Base-by-base conservation (phyloP, 2,113 vertebrate species). In the Pontoporia blainvillei region DNA sequence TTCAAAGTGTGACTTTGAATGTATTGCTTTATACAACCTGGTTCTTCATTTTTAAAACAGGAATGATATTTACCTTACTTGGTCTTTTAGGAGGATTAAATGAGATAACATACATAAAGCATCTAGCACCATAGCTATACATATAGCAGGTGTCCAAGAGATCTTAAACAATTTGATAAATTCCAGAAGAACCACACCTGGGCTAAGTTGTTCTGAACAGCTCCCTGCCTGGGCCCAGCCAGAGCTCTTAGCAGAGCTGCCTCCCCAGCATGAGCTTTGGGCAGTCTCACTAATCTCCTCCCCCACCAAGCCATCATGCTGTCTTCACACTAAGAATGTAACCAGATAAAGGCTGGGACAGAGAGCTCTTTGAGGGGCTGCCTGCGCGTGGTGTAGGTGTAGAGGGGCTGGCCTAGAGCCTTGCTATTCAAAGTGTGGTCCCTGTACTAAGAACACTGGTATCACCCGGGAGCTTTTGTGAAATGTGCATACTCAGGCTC, bases 1-100 rank as follows among this genome's bases (percentile, higher is more conserved):
- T 92, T 93, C 71, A 61, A 88, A 76, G 52, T 90, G 4, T 96
- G 91, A 85, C 31, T 95, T 75, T 86, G 81, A 92, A 64, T n/a
- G 52, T 93, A 76, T 59, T 96, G 54, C 64, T 73, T 86, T 75
- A 52, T 29, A 79, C 17, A 93, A 20, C 25, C 54, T 71, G 41
- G 54, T 61, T 90, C 54, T 89, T 86, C 59, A 86, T 5, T 91
- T 96, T 86, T 69, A 81, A 92, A 90, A 88, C 69, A 57, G 69
- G 34, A 85, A 71, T 95, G 34, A 12, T 94, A 75, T 71, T 87
- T 89, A 61, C 44, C 64, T 96, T 94, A 57, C 54, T 81, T 44
- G 8, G n/a, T 85, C 54, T 61, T 52, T 78, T 52, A 52, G 44
- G n/a, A 91, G 41, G 39, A 66, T 94, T 85, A 73, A 87, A 39